These are phyloP conservation scores for Notolepis coatsorum DNA, from an alignment of 2,797 vertebrate species.

Conservation along the genomic window DNA sequence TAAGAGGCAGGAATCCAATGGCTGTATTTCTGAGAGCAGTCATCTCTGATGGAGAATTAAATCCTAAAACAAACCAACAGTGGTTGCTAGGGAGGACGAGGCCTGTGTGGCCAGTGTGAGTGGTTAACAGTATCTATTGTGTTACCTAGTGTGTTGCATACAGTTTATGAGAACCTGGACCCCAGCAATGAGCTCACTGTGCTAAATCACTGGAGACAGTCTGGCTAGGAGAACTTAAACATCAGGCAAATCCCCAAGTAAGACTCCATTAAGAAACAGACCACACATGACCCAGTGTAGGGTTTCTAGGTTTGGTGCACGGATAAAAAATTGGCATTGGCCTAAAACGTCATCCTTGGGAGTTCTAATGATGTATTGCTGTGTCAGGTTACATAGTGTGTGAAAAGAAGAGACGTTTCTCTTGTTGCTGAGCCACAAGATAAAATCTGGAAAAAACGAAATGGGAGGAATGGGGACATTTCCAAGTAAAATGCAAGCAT, in stretches of 20 bases:
- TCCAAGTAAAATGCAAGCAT: not conserved
- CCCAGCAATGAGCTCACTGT: not conserved
- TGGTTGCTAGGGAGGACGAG: not conserved
- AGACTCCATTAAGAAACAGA: not conserved
- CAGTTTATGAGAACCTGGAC: no score
- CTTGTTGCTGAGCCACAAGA: not conserved
- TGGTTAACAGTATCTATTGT: no score
- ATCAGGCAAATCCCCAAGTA: not conserved
- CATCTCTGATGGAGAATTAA: slow-evolving; percentile 1
- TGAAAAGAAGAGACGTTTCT: not conserved
- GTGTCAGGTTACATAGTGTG: not conserved
- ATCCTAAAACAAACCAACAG: not conserved
- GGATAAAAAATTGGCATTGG: not conserved
- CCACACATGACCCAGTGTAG: not conserved
- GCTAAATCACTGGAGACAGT: not conserved
- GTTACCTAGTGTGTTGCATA: no score
- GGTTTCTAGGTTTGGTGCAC: not conserved
- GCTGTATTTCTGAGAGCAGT: not conserved
- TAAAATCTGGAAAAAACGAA: not conserved
- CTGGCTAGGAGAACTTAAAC: slow-evolving; percentile 5
- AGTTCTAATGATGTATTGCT: not conserved
- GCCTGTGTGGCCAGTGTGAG: no score
- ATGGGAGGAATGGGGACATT: not conserved
- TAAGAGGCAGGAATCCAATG: slow-evolving; percentile 7
- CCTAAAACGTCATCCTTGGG: not conserved